Base-by-base conservation (phyloP, 2,113 vertebrate species). In the Macrotus californicus region DNA sequence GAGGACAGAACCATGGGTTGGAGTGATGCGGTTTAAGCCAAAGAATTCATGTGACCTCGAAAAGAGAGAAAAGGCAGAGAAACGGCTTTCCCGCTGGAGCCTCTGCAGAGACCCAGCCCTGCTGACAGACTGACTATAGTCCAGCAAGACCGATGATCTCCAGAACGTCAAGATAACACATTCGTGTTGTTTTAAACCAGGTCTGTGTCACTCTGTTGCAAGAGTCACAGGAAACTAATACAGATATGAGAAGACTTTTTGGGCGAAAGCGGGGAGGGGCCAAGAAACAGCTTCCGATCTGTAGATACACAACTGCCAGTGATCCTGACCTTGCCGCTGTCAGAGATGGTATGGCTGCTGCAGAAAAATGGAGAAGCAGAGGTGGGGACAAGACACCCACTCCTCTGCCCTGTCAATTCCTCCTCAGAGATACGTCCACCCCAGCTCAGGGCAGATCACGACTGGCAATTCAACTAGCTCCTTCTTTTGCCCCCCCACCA, bases 361-460 rank as follows among this genome's bases (percentile, higher is more conserved):
- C 22, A 89, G 69, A 56, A 84, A 81, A 54, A 56, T 0, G 1
- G 14, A 46, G 26, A 50, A 54, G 91, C 19, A 24, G 14, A 34
- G 16, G 18, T 19, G 13, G 0, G 18, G 43, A 18, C 4, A 21
- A 2, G 54, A 22, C n/a, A 22, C 36, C 8, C 46, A 7, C 9
- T 3, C n/a, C n/a, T 1, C 34, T 18, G 8, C 46, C 50, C 18
- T 48, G 14, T 24, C 2, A 0, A 22, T 36, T 16, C 67, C 70
- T 70, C 77, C 86, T 31, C 64, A 46, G 24, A 6, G n/a, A 21
- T 1, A 7, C 11, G 2, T 16, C n/a, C 41, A 4, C 72, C 29
- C 14, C 54, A 24, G 6, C 56, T 54, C 46, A 7, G 0, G 39
- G 19, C n/a, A 77, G 24, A 66, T 0, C 7, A 52, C 0, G 34